Conservation (phyloP, 2,113 vertebrate genomes). For the Danio rerio region DNA sequence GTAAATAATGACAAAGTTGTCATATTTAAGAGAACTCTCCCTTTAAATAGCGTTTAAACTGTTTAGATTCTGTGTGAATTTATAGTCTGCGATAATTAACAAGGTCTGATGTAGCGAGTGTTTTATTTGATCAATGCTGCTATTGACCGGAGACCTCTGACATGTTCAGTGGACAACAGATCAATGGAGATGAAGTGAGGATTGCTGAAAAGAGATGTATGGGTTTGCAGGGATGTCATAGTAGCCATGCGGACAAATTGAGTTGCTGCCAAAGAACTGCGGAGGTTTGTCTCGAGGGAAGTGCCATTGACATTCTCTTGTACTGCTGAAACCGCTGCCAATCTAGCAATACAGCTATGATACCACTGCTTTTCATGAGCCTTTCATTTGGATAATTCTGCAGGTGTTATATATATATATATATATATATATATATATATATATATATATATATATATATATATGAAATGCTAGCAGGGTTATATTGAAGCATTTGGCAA, state of each 20-base stretch:
- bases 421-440: no score
- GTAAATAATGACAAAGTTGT: background rate
- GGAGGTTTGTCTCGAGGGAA: slow-evolving; percentile 26
- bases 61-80: slow-evolving; percentile 50
- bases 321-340: background rate
- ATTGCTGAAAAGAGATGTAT: slow-evolving; percentile 37
- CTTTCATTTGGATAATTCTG: no score
- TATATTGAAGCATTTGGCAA: background rate
- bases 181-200: slow-evolving; percentile 65
- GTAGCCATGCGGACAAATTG: slow-evolving; percentile 60
- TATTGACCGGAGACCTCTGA: slow-evolving; percentile 60
- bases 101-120: slow-evolving; percentile 61
- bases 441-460: no score
- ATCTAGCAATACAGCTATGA: background rate
- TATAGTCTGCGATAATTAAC: slow-evolving; percentile 12
- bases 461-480: slow-evolving; percentile 33
- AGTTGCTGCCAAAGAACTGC: slow-evolving; percentile 40
- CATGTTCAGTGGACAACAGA: slow-evolving; percentile 55
- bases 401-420: no score
- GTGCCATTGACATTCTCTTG: background rate
- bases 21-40: background rate
- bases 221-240: background rate
- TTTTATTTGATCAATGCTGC: slow-evolving; percentile 66
- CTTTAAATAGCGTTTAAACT: slow-evolving; percentile 66
- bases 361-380: slow-evolving; percentile 12